Conservation (phyloP, 2,797 vertebrate species). For the Spea hammondii region DNA sequence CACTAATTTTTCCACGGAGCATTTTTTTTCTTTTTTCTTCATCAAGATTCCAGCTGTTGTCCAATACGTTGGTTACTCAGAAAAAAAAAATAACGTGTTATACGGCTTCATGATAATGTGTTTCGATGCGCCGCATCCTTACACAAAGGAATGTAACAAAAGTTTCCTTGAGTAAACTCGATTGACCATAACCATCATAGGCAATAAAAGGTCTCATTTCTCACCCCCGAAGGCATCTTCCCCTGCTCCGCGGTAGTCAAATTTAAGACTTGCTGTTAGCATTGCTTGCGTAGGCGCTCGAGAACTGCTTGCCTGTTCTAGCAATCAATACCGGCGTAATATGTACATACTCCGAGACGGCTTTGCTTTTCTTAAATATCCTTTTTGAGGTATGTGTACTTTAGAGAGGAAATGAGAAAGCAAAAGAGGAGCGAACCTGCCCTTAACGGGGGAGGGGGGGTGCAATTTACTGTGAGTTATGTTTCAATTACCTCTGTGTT, state of each 20-base stretch:
- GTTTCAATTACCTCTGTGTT: conserved; percentile 78
- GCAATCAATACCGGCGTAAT: conserved; percentile 8
- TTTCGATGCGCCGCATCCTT: too few species aligned
- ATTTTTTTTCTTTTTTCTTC: too few species aligned
- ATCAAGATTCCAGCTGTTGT: too few species aligned
- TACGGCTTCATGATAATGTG: too few species aligned
- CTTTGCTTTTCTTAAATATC: conserved; percentile 64
- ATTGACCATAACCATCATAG: conserved; percentile 29
- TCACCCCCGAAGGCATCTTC: conserved; percentile 6
- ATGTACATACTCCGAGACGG: conserved; percentile 42
- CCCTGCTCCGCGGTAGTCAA: neutral
- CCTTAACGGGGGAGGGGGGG: conserved; percentile 68
- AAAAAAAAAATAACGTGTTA: too few species aligned
- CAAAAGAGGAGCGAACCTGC: conserved; percentile 59
- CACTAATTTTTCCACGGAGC: neutral
- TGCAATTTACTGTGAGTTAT: conserved; percentile 79
- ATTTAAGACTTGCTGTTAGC: neutral
- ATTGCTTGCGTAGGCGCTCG: neutral
- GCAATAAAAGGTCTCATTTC: conserved; percentile 24
- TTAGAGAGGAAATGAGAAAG: conserved; percentile 64
- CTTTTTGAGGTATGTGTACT: conserved; percentile 70
- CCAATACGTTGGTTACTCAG: too few species aligned
- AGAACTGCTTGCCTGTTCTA: neutral
- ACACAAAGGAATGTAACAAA: conserved; percentile 9
- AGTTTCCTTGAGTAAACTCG: conserved; percentile 14